Percentiles rank a stretch among this genome's conserved stretches.
These are phyloP conservation scores for Pecten maximus DNA, from an alignment of 2,888 invertebrate genomes.

Conservation along the genomic window DNA sequence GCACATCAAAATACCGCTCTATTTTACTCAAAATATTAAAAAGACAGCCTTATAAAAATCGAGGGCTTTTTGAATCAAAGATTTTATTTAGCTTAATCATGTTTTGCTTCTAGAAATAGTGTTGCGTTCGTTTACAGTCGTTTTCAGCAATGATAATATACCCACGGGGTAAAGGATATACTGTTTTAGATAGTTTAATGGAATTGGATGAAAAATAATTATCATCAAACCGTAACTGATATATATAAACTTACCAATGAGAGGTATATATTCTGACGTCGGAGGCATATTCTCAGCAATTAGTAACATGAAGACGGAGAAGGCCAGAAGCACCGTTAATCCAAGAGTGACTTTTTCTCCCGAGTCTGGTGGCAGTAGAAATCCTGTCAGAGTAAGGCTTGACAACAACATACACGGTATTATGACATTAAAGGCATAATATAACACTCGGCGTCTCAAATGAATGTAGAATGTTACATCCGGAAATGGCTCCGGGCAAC, in stretches of 20 bases:
- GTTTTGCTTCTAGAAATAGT: no score
- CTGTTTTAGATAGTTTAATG: background rate
- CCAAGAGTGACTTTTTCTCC: conserved; percentile 85
- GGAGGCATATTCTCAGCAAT: conserved; percentile 86
- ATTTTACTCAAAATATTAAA: no score
- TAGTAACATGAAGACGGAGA: conserved; percentile 85
- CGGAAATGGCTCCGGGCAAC: conserved; percentile 84
- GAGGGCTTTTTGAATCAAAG: no score
- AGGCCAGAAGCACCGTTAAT: conserved; percentile 85
- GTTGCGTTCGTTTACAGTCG: no score
- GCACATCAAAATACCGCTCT: no score
- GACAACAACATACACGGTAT: conserved; percentile 86
- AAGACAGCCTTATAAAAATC: no score
- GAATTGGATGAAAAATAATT: no score
- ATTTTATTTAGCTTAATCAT: no score
- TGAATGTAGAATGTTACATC: conserved; percentile 84
- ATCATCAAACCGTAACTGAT: background rate
- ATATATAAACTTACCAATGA: conserved; percentile 83
- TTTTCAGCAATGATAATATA: no score
- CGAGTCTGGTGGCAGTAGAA: conserved; percentile 84
- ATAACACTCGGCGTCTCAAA: conserved; percentile 84
- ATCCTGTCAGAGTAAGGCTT: conserved; percentile 85
- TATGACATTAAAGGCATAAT: conserved; percentile 85
- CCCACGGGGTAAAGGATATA: no score
- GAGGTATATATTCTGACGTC: conserved; percentile 85